Evolutionary conservation across 2,888 invertebrate species (phyloP), one percentile per base, ranked within the genome.

Genomic region (Andrena flavipes): DNA sequence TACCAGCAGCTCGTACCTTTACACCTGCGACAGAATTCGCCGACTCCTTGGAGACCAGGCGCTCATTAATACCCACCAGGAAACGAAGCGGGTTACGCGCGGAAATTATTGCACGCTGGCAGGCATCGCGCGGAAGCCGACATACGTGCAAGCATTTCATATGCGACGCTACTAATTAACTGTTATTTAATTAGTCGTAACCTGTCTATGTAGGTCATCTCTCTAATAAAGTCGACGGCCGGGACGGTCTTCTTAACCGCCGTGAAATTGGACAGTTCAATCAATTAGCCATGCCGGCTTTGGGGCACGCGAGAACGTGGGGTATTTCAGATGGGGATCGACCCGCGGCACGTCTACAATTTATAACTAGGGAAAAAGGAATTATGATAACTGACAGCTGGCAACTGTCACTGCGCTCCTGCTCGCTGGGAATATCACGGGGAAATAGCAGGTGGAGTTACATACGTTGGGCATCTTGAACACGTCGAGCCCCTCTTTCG

Each of bases 361-460:
- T 76, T 62, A 62, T 35, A 62, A 30, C 29, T 16, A 26, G 48
- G 7, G 51, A 51, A 42, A 5, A 60, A 63, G 70, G 51, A 35
- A 51, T 70, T 70, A 63, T 51, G 20, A 20, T 4, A 29, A 7
- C 30, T 62, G 76, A 63, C 80, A 76, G 76, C 54, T 80, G 67
- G 71, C 8, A 26, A 71, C 70, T 64, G 74, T 71, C 68, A 62
- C 56, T 60, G 49, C 51, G 56, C 64, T 71, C 74, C 72, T 73
- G 42, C 13, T 1, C 62, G 72, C 54, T 30, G 42, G 26, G 20
- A 54, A 76, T 76, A 76, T 73, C 76, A 72, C 71, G 68, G 70
- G 20, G 0, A 23, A 49, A 26, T 60, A 78, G 79, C 81, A 84
- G 84, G 82, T 84, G 85, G 62, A 74, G 42, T 72, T 49, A 33